Evolutionary conservation across 2,797 vertebrate genomes (phyloP).

Genomic region (Eospalax fontanierii): DNA sequence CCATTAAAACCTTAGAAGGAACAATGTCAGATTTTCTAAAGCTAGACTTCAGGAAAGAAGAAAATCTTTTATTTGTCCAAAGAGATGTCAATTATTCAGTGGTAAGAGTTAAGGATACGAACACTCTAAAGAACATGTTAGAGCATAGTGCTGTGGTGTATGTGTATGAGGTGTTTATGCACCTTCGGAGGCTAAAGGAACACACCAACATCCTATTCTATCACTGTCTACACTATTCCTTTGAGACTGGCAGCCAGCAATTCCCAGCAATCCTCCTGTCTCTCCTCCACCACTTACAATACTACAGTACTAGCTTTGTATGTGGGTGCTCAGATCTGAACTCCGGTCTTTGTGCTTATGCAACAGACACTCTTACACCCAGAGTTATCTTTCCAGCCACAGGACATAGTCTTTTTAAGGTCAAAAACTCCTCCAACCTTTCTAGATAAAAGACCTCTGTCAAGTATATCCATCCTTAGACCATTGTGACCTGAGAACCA

Average conservation of each 20-base stretch:
- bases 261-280: background rate
- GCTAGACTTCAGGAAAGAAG: slow-evolving; percentile 17
- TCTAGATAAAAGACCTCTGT: background rate
- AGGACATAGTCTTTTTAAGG: background rate
- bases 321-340: background rate
- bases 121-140: background rate
- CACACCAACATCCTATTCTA: background rate
- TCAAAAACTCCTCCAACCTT: background rate
- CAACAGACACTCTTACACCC: background rate
- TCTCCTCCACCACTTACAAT: no score
- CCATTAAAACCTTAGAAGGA: background rate
- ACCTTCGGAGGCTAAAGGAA: background rate
- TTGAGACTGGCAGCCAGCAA: background rate
- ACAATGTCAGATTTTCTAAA: slow-evolving; percentile 55
- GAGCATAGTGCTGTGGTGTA: background rate
- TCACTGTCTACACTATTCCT: background rate
- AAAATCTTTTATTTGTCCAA: background rate
- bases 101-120: background rate
- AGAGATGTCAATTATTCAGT: slow-evolving; percentile 17
- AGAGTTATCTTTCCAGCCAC: background rate
- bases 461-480: background rate
- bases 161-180: background rate
- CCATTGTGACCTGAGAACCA: background rate
- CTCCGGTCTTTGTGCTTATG: background rate
- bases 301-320: background rate